Conservation (phyloP, 1,140 invertebrate genomes). For the Babylonia areolata region DNA sequence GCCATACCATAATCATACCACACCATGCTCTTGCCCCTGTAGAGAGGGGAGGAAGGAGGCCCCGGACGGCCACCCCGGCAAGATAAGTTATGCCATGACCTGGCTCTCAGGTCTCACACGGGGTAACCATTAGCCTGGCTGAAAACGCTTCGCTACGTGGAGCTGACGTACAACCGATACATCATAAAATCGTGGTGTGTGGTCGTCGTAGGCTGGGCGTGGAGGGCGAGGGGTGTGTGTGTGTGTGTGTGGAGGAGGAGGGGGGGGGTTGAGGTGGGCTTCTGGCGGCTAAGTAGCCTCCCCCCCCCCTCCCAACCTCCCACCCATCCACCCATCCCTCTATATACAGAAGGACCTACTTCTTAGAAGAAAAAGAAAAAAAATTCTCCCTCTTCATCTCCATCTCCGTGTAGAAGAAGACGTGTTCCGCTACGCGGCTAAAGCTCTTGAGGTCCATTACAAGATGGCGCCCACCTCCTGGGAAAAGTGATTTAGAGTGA, state of each 20-base stretch:
- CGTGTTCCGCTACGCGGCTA: background rate
- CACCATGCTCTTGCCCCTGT: too few relatives aligned
- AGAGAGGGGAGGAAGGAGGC: too few relatives aligned
- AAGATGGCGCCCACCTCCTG: constrained; percentile 30
- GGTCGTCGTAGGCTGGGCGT: background rate
- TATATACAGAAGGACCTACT: background rate
- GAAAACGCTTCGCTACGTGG: background rate
- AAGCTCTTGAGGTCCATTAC: constrained; percentile 1
- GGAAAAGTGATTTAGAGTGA: constrained; percentile 29
- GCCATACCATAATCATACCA: too few relatives aligned
- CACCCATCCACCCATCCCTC: background rate
- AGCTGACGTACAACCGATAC: background rate
- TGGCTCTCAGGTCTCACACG: background rate
- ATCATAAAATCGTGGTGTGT: constrained; percentile 17
- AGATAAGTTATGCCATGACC: background rate
- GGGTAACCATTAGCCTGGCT: background rate
- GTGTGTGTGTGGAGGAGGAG: background rate
- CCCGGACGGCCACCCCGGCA: background rate
- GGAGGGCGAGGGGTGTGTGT: too few relatives aligned
- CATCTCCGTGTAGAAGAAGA: background rate
- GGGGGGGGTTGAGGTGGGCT: background rate
- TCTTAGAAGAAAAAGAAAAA: too few relatives aligned
- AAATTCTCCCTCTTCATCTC: background rate
- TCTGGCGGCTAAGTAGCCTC: too few relatives aligned
- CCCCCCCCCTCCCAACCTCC: too few relatives aligned